Conservation (phyloP, 2,888 invertebrate genomes). For the Drosophila suboccidentalis region DNA sequence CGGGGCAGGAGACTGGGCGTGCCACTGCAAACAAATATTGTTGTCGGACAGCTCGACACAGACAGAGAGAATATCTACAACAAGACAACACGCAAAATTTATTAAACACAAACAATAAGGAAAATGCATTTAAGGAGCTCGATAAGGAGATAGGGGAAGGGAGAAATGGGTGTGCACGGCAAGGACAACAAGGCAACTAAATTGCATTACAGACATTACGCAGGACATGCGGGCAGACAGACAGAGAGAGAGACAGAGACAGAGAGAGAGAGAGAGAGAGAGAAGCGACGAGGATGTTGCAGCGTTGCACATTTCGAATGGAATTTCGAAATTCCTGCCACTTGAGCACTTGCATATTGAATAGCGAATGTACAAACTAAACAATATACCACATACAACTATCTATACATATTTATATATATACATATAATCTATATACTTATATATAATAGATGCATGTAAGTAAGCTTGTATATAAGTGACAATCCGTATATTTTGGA, state of each 20-base stretch:
- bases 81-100: conserved; percentile 78
- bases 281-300: conserved; percentile 64
- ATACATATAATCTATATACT: conserved; percentile 19
- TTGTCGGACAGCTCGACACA: conserved; percentile 44
- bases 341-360: conserved; percentile 65
- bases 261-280: conserved; percentile 22
- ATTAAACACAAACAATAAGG: conserved; percentile 82
- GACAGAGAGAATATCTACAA: conserved; percentile 48
- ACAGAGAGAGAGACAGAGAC: conserved; percentile 21
- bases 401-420: conserved; percentile 11
- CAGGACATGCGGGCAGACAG: conserved; percentile 49
- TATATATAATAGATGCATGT: conserved; percentile 1
- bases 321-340: conserved; percentile 58
- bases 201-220: conserved; percentile 76
- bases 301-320: conserved; percentile 78
- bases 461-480: conserved; percentile 16
- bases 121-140: conserved; percentile 80
- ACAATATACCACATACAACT: conserved; percentile 21
- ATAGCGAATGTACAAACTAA: conserved; percentile 46
- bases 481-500: conserved; percentile 61
- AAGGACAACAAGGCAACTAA: conserved; percentile 77
- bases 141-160: neutral
- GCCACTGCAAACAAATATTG: conserved; percentile 75
- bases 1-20: conserved; percentile 48
- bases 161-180: conserved; percentile 57